phyloP scores from a whole-genome alignment of 1,140 invertebrate species.

The Euwallacea similis region DNA sequence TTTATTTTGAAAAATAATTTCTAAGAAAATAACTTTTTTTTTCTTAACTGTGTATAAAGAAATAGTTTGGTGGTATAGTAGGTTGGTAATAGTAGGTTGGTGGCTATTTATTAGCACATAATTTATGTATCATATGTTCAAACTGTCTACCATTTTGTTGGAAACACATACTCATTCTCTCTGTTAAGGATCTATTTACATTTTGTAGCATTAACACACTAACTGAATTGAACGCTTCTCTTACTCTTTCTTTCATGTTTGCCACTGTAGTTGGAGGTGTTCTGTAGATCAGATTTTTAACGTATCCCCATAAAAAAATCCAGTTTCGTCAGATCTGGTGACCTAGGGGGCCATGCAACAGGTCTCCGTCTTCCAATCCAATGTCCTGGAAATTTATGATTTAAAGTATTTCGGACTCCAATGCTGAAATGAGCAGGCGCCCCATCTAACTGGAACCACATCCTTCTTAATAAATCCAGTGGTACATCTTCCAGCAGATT shows the following conservation, averaged over 20 bases:
- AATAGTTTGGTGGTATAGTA: too few species aligned
- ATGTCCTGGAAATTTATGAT: conserved; percentile 49
- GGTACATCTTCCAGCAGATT: not conserved
- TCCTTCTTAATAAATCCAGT: conserved; percentile 1
- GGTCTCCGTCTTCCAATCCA: conserved; percentile 50
- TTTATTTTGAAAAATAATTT: too few species aligned
- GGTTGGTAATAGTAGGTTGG: too few species aligned
- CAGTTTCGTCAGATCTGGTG: not conserved
- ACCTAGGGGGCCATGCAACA: not conserved
- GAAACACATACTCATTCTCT: too few species aligned
- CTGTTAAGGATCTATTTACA: too few species aligned
- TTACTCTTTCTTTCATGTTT: conserved; percentile 1
- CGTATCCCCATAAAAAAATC: conserved; percentile 4
- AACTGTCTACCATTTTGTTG: too few species aligned
- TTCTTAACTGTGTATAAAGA: too few species aligned
- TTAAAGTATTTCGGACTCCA: conserved; percentile 46
- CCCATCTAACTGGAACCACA: conserved; percentile 51
- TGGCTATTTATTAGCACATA: too few species aligned
- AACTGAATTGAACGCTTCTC: not conserved
- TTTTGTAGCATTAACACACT: not conserved
- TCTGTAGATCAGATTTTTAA: not conserved
- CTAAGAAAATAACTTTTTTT: too few species aligned
- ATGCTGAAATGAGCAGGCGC: conserved; percentile 48
- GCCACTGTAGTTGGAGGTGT: not conserved
- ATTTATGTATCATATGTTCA: too few species aligned